Evolutionary conservation across 2,888 invertebrate genomes (phyloP), one percentile per base, ranked within the genome.

Genomic region (Embidobia sp.): DNA sequence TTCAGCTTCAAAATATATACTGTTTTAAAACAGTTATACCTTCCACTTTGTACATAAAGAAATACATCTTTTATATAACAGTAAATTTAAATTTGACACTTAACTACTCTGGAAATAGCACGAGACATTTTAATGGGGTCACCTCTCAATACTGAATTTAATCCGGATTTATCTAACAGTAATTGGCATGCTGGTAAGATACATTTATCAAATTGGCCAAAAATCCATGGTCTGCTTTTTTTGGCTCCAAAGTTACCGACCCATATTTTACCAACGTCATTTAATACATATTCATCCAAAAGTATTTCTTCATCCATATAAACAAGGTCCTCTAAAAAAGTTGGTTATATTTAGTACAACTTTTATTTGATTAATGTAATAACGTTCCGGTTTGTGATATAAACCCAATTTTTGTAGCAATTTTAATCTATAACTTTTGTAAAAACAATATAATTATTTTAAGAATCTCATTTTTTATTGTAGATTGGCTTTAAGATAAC

Each of bases 251-350:
- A 92, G 0, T 95, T 93, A 0, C 96, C 96, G 10, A 95, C 93
- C 94, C 95, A 97, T 31, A 97, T 94, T 87, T 96, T 95, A 42
- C 96, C 96, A n/a, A 94, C 93, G 85, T 96, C 96, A 75, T 93
- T 95, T 73, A 95, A 85, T 6, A 96, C 91, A 85, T 95, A 96
- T 85, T 96, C 96, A 64, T 95, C 93, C 1, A 95, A 91, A 1
- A 93, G 90, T 1, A 90, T 90, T 66, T 92, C 91, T 53, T 95
- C 93, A 48, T 93, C 93, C 94, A 96, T 92, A 87, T 91, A 95
- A 6, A 95, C 95, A 75, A 92, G 90, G 86, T 96, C 96, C 85
- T 94, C 96, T 95, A 84, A 1, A 49, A 63, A 22, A 6, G 3
- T 16, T 16, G 16, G 16, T 40, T 40, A 16, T 16, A 16, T 5